These are phyloP conservation scores for Eriosoma lanigerum DNA, from an alignment of 1,140 invertebrate genomes.

Conservation along the genomic window DNA sequence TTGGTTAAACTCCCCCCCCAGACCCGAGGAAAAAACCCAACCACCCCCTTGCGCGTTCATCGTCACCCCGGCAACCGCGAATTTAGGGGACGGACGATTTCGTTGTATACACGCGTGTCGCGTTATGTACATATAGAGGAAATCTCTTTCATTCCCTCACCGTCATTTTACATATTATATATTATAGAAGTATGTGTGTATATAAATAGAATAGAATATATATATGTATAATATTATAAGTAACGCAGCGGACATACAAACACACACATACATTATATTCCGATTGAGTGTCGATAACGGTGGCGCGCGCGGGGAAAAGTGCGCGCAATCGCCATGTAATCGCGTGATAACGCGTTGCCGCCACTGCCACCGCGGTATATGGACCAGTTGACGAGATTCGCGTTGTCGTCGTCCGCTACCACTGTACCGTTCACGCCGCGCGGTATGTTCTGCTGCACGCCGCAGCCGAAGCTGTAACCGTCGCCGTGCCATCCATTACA, in stretches of 20 bases:
- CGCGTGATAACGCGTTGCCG: slow-evolving; percentile 33
- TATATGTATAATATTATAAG: background rate
- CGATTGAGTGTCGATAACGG: slow-evolving; percentile 47
- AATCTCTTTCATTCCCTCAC: background rate
- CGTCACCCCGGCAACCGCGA: slow-evolving; percentile 45
- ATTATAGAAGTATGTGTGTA: too few relatives aligned
- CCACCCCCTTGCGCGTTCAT: slow-evolving; percentile 23
- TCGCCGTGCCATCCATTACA: background rate
- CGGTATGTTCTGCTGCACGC: background rate
- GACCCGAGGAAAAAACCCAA: background rate
- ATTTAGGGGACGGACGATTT: slow-evolving; percentile 21
- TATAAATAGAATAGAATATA: background rate
- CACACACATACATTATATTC: slow-evolving; percentile 13
- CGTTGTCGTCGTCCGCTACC: slow-evolving; percentile 1
- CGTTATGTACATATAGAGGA: background rate
- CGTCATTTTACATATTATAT: background rate
- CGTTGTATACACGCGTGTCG: background rate
- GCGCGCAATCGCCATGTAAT: slow-evolving; percentile 39
- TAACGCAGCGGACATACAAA: background rate
- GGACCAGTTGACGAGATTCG: slow-evolving; percentile 45
- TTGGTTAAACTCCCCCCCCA: background rate
- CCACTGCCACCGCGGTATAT: background rate
- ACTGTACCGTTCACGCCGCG: too few relatives aligned
- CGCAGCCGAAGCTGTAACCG: background rate
- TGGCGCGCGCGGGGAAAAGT: background rate